phyloP scores from a whole-genome alignment of 2,888 invertebrate species.

The Amphipoea lucens region DNA sequence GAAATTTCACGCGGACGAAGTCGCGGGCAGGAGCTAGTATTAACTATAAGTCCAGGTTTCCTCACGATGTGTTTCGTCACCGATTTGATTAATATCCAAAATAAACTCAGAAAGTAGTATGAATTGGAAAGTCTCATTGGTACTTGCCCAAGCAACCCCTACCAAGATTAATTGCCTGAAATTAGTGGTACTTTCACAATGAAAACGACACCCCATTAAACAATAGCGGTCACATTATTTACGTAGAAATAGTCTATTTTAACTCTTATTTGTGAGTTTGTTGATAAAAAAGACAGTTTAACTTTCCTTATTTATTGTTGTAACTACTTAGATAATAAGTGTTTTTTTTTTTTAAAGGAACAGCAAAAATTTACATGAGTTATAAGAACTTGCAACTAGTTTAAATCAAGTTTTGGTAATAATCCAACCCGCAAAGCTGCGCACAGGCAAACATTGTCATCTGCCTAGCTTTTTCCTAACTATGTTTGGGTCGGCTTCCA shows the following conservation, averaged over 20 bases:
- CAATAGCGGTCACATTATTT: constrained; percentile 59
- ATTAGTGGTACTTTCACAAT: constrained; percentile 67
- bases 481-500: not conserved
- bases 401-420: not conserved
- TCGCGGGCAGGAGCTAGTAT: too few species aligned
- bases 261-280: constrained; percentile 62
- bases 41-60: not conserved
- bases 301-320: constrained; percentile 20
- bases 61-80: not conserved
- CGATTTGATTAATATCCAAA: too few species aligned
- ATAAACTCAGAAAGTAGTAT: not conserved
- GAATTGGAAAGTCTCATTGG: not conserved
- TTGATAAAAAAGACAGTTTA: constrained; percentile 44
- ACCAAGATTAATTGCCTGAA: constrained; percentile 64
- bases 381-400: not conserved
- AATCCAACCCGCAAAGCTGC: not conserved
- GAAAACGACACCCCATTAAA: constrained; percentile 62
- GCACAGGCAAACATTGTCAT: not conserved
- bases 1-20: too few species aligned
- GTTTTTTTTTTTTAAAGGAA: not conserved
- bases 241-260: constrained; percentile 32
- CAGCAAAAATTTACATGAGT: not conserved
- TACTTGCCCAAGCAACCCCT: constrained; percentile 13
- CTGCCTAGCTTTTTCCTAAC: not conserved
- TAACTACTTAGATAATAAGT: constrained; percentile 8